Base-by-base conservation (phyloP, 1,140 invertebrate genomes). In the Sipha flava region DNA sequence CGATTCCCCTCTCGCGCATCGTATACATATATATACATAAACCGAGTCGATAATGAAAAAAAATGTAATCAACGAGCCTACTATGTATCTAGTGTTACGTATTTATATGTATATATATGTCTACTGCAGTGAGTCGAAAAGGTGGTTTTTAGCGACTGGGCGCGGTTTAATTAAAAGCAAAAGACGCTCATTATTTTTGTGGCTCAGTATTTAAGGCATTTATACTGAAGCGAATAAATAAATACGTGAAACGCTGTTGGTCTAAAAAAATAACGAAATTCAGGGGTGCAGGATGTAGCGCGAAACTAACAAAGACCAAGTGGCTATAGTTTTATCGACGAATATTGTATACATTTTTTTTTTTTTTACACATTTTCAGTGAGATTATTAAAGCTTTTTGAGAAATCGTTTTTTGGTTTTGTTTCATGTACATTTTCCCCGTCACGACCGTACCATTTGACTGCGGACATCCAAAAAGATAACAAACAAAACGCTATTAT, bases 101-200 rank as follows among this genome's bases (percentile, higher is more conserved):
- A 6, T 6, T 40, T 40, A 40, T 40, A 6, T 40, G 10, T 6
- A 40, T 6, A 62, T 23, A n/a, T 21, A 68, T 47, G 16, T n/a
- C n/a, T n/a, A n/a, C n/a, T n/a, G n/a, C n/a, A n/a, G 23, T 18
- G 37, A 47, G 37, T 45, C 10, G 21, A 57, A 77, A 37, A 59
- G 34, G 73, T 18, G 73, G 52, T 57, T 57, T 73, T 43, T 57
- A 77, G 52, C 3, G 29, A 21, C 70, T 54, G 52, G n/a, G 73
- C 73, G 73, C 52, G 73, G 73, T 77, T 77, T 77, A 77, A 77
- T 77, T 57, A 77, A 77, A 77, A 77, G 73, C 73, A 77, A 57
- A 77, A 77, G 73, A 57, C 52, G 73, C 52, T 77, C 73, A 23
- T 77, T 77, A 77, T 77, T 77, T 77, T 77, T 77, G 59, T 77